Conservation (phyloP, 2,888 invertebrate species). For the Automeris io region DNA sequence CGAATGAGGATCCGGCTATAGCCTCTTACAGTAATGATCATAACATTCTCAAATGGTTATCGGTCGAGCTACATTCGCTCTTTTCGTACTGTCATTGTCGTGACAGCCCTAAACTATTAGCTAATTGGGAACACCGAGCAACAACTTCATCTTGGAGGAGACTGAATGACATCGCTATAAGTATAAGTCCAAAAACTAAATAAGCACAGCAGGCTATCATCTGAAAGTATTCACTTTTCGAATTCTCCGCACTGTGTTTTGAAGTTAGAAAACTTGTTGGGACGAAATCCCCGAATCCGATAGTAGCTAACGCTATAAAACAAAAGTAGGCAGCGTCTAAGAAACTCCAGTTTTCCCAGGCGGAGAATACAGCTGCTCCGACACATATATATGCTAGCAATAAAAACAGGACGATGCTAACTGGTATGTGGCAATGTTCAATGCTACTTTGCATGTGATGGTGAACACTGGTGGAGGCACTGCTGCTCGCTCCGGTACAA, state of each 20-base stretch:
- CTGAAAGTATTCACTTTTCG: conserved; percentile 66
- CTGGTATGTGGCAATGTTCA: conserved; percentile 78
- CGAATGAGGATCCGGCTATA: conserved; percentile 32
- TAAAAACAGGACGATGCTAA: conserved; percentile 92
- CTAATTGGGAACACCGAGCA: conserved; percentile 84
- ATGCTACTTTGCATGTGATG: conserved; percentile 45
- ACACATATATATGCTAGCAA: conserved; percentile 93
- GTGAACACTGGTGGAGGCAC: conserved; percentile 47
- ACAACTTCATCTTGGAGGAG: conserved; percentile 96
- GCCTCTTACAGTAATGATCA: conserved; percentile 62
- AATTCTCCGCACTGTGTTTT: conserved; percentile 13
- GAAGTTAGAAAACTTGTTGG: conserved; percentile 78
- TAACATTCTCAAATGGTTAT: conserved; percentile 68
- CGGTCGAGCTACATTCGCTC: conserved; percentile 68
- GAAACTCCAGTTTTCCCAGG: conserved; percentile 92
- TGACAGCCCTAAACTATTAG: conserved; percentile 81
- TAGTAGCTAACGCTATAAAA: conserved; percentile 95
- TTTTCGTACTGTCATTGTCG: conserved; percentile 77
- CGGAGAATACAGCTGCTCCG: conserved; percentile 90
- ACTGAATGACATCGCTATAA: conserved; percentile 98
- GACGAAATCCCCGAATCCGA: conserved; percentile 94
- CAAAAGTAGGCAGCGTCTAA: conserved; percentile 95
- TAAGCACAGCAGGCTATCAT: conserved; percentile 93
- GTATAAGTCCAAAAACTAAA: conserved; percentile 94
- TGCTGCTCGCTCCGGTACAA: conserved; percentile 56